phyloP scores from a whole-genome alignment of 2,113 vertebrate genomes.

The Hypomesus transpacificus region DNA sequence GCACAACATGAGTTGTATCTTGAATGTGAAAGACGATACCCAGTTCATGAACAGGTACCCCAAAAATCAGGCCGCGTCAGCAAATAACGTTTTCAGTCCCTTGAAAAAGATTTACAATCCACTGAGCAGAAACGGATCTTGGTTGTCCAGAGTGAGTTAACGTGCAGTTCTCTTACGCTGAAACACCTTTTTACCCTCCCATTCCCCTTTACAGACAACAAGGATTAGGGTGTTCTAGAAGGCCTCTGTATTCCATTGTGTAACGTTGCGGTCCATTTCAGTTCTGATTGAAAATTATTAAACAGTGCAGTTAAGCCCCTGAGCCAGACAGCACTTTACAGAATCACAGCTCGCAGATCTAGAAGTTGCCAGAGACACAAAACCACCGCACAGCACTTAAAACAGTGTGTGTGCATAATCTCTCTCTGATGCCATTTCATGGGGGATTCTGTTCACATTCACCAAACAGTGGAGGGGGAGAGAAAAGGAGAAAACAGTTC shows the following conservation, averaged over 20 bases:
- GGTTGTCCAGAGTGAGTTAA: neutral
- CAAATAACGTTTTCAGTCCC: neutral
- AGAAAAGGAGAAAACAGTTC: constrained; percentile 1
- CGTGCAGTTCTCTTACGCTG: neutral
- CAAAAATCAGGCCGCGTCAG: too few relatives aligned
- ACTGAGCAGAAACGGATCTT: neutral
- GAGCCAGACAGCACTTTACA: neutral
- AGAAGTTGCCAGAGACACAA: constrained; percentile 14
- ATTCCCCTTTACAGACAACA: neutral
- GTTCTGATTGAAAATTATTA: constrained; percentile 22
- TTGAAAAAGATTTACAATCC: neutral
- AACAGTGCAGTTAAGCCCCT: constrained; percentile 21
- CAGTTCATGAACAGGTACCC: too few relatives aligned
- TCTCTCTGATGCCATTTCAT: neutral
- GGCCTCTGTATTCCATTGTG: constrained; percentile 20
- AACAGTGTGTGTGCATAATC: constrained; percentile 5
- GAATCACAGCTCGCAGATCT: constrained; percentile 4
- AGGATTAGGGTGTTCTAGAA: constrained; percentile 19
- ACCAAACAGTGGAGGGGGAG: neutral
- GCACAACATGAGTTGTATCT: too few relatives aligned
- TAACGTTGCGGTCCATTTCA: constrained; percentile 11
- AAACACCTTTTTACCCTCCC: constrained; percentile 10
- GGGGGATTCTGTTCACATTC: constrained; percentile 1
- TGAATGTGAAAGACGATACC: too few relatives aligned
- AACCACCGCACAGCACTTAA: neutral